Percentiles rank a stretch among this genome's conserved stretches.
phyloP scores from a whole-genome alignment of 2,888 invertebrate species.

The Drosophila kanekoi region DNA sequence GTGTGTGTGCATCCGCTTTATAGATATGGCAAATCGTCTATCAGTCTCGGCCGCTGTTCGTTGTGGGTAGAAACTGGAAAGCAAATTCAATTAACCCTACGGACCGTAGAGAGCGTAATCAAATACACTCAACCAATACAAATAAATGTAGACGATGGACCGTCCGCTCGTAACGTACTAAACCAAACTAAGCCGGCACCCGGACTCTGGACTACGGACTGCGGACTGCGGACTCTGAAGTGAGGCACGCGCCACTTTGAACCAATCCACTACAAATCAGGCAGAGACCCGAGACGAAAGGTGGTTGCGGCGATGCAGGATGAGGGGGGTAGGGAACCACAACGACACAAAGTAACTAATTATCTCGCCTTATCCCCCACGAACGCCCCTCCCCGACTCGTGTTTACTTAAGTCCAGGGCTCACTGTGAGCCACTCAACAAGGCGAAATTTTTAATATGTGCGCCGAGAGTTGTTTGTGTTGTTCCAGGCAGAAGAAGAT shows the following conservation, averaged over 20 bases:
- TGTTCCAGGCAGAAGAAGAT: slow-evolving; percentile 11
- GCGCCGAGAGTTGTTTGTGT: slow-evolving; percentile 32
- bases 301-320: not conserved
- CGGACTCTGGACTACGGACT: slow-evolving; percentile 20
- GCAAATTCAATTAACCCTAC: slow-evolving; percentile 81
- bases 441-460: slow-evolving; percentile 61
- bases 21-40: slow-evolving; percentile 55
- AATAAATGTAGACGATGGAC: slow-evolving; percentile 58
- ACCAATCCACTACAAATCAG: slow-evolving; percentile 58
- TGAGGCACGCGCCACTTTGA: slow-evolving; percentile 62
- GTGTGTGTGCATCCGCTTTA: slow-evolving; percentile 18
- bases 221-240: slow-evolving; percentile 30
- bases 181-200: slow-evolving; percentile 44
- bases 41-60: slow-evolving; percentile 13
- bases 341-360: slow-evolving; percentile 78
- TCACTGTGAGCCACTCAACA: slow-evolving; percentile 49
- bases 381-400: not conserved
- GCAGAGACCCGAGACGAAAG: slow-evolving; percentile 25
- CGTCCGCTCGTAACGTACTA: slow-evolving; percentile 15
- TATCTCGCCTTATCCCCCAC: slow-evolving; percentile 69
- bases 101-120: slow-evolving; percentile 76
- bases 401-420: slow-evolving; percentile 60
- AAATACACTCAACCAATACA: slow-evolving; percentile 81
- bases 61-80: slow-evolving; percentile 60
- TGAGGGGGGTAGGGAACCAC: slow-evolving; percentile 34